Evolutionary conservation across 2,888 invertebrate species (phyloP), one percentile per base, ranked within the genome.

Genomic region (Seira sanloemensis): DNA sequence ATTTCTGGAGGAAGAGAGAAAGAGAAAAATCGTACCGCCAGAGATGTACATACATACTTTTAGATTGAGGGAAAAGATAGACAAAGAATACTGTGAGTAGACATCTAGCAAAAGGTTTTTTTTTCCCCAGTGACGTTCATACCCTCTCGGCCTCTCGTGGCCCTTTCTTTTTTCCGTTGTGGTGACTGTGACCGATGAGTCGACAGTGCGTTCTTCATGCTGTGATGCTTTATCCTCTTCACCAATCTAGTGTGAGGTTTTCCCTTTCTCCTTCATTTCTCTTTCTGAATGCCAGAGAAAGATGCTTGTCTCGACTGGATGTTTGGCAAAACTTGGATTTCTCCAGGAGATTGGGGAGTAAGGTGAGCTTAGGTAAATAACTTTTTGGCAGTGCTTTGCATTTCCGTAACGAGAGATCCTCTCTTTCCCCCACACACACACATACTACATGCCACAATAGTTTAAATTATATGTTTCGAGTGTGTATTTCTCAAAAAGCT

Each of bases 101-200:
- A n/a, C n/a, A n/a, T n/a, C n/a, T n/a, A n/a, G n/a, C n/a, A n/a
- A n/a, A n/a, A n/a, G n/a, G n/a, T n/a, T n/a, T n/a, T n/a, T n/a
- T n/a, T n/a, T n/a, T 50, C 16, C 16, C 2, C 2, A 50, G 16
- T 50, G 50, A 50, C 50, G 16, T 62, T 19, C n/a, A n/a, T n/a
- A n/a, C n/a, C n/a, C n/a, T n/a, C n/a, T n/a, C n/a, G n/a, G n/a
- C n/a, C n/a, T n/a, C n/a, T n/a, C 21, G 23, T 62, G 62, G 62
- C 21, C 18, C 58, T 18, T n/a, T 62, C 62, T 62, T 62, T 62
- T n/a, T 19, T 62, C 62, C 9, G 23, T 62, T 21, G 62, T 62
- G 21, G 21, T 62, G 62, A 62, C 62, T 62, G 62, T 62, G 62
- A 62, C 62, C 62, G 62, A 62, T 62, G 62, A 62, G 62, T n/a